Percentiles rank a stretch among this genome's conserved stretches.
phyloP scores from a whole-genome alignment of 2,888 invertebrate genomes.

The Nomada fucata region DNA sequence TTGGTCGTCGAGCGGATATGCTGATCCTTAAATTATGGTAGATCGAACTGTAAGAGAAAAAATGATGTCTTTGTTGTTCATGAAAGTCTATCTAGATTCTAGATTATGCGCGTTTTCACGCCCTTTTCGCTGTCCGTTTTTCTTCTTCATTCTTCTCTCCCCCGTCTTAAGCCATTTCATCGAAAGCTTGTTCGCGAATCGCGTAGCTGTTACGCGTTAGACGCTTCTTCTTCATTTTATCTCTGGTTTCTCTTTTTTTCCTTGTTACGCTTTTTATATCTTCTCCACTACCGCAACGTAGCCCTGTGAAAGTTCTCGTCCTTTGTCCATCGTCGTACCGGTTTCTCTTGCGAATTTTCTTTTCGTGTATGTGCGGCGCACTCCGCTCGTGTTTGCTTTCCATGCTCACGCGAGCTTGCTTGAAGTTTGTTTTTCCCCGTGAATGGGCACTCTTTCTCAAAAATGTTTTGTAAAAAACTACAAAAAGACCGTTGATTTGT shows the following conservation, averaged over 20 bases:
- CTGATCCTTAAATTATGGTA: conserved; percentile 31
- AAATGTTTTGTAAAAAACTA: conserved; percentile 50
- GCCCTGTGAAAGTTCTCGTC: conserved; percentile 7
- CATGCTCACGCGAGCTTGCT: not conserved
- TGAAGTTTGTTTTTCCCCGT: not conserved
- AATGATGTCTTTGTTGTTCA: conserved; percentile 16
- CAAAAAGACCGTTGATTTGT: conserved; percentile 29
- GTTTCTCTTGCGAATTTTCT: conserved; percentile 29
- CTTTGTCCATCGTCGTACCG: conserved; percentile 37
- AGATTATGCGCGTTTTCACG: not conserved
- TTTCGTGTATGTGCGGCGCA: not conserved
- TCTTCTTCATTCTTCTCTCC: not conserved
- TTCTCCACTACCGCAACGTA: conserved; percentile 21
- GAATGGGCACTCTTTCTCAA: conserved; percentile 33
- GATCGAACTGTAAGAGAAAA: conserved; percentile 54
- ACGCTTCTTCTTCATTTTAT: conserved; percentile 59
- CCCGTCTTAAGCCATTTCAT: conserved; percentile 50
- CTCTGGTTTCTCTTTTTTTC: conserved; percentile 41
- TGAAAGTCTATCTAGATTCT: not conserved
- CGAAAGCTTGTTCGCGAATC: conserved; percentile 72
- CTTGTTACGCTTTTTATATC: conserved; percentile 1
- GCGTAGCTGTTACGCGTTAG: conserved; percentile 81
- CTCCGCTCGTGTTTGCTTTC: conserved; percentile 2
- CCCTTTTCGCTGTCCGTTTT: not conserved
- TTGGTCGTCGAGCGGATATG: conserved; percentile 18